Percentiles rank a stretch among this genome's conserved stretches.
These are phyloP conservation scores for Dorcus parallelipipedus DNA, from an alignment of 2,888 invertebrate species.

Conservation along the genomic window DNA sequence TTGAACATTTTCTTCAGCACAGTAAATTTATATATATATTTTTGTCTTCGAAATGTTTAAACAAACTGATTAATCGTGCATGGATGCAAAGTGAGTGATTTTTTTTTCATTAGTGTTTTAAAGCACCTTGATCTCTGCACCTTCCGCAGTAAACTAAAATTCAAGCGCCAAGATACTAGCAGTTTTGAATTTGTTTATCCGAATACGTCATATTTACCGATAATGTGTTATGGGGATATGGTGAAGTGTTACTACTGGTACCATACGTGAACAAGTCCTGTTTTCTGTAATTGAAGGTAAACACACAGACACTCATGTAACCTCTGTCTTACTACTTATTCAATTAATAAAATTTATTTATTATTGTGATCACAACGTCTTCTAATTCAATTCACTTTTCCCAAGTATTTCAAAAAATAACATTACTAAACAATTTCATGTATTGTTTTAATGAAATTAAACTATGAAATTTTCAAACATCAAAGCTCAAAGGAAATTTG, in stretches of 20 bases:
- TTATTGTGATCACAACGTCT: not conserved
- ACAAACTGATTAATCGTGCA: no score
- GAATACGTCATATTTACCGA: slow-evolving; percentile 16
- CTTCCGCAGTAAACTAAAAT: slow-evolving; percentile 8
- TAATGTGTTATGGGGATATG: slow-evolving; percentile 21
- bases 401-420: no score
- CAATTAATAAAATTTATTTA: not conserved
- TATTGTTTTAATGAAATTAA: no score
- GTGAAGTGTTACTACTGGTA: not conserved
- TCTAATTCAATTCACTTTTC: no score
- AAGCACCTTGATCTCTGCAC: slow-evolving; percentile 12
- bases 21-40: no score
- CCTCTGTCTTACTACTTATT: not conserved
- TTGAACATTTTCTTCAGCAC: no score
- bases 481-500: no score
- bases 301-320: not conserved
- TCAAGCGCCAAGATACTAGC: slow-evolving; percentile 12
- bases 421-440: no score
- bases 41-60: no score
- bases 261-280: slow-evolving; percentile 1
- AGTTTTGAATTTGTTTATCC: slow-evolving; percentile 14
- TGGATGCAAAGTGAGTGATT: no score
- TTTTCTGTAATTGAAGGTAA: slow-evolving; percentile 1
- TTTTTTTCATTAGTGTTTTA: no score
- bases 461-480: no score